These are phyloP conservation scores for Drosophila siamana DNA, from an alignment of 2,888 invertebrate genomes.

Conservation along the genomic window DNA sequence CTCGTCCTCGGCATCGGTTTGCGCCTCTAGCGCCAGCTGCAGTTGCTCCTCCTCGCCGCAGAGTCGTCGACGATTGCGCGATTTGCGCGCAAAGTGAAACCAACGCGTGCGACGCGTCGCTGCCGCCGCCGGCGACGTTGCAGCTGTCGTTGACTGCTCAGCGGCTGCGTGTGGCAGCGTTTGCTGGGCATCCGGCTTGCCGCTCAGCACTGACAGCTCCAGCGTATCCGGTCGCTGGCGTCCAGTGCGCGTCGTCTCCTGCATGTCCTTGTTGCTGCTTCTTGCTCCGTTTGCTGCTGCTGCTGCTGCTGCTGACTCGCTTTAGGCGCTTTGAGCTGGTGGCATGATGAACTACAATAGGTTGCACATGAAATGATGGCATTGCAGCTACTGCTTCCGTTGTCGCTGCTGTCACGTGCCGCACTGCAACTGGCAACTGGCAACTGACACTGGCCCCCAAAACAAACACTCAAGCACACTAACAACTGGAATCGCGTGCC, in stretches of 20 bases:
- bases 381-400: too few relatives aligned
- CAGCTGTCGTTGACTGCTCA: not conserved
- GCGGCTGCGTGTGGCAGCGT: not conserved
- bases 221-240: slow-evolving; percentile 83
- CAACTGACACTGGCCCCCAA: not conserved
- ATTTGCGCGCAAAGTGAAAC: slow-evolving; percentile 65
- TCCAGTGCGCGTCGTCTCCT: slow-evolving; percentile 45
- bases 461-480: not conserved
- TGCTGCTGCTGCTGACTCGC: not conserved
- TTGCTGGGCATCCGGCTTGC: slow-evolving; percentile 34
- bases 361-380: not conserved
- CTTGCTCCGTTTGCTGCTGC: too few relatives aligned
- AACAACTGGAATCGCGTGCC: slow-evolving; percentile 9
- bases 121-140: not conserved
- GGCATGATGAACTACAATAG: slow-evolving; percentile 25
- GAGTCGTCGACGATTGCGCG: slow-evolving; percentile 45
- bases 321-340: not conserved
- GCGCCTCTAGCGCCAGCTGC: slow-evolving; percentile 37
- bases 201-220: slow-evolving; percentile 86
- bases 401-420: too few relatives aligned
- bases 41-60: slow-evolving; percentile 45
- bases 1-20: slow-evolving; percentile 37
- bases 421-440: not conserved
- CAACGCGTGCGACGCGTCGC: slow-evolving; percentile 53
- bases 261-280: slow-evolving; percentile 60